Conservation (phyloP, 2,797 vertebrate genomes). For the Nyctalus aviator region DNA sequence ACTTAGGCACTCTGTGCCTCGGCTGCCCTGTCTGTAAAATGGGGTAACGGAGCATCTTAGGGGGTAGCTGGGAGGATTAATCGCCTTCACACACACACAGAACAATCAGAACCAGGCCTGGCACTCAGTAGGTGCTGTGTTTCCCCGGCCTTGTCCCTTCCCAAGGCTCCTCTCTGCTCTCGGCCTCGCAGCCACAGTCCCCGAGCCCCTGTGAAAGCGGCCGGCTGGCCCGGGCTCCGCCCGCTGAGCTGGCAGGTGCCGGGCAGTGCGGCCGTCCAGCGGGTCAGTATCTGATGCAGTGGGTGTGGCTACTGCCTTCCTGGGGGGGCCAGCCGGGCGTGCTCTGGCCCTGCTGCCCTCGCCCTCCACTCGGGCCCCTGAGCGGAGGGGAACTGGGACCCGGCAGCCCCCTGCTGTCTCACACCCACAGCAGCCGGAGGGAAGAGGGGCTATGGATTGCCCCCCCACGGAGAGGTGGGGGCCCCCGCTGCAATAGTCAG, state of each 20-base stretch:
- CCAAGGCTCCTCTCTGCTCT: background rate
- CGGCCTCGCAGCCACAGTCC: rapidly evolving
- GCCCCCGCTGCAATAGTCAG: background rate
- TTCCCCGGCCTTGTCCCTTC: rapidly evolving
- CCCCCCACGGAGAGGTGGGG: background rate
- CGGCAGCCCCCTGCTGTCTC: too few species aligned
- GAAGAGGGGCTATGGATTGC: background rate
- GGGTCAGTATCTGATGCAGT: background rate
- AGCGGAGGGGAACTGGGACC: too few species aligned
- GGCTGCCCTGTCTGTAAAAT: background rate
- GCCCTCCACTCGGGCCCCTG: too few species aligned
- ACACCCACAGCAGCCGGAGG: too few species aligned
- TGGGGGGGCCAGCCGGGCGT: background rate
- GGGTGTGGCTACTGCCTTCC: background rate
- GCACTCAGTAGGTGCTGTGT: background rate
- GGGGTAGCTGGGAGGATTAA: background rate
- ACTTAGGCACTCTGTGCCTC: rapidly evolving
- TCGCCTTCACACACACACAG: rapidly evolving
- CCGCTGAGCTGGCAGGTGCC: background rate
- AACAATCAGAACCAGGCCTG: too few species aligned
- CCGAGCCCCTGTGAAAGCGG: rapidly evolving
- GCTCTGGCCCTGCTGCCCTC: background rate
- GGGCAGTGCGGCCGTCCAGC: background rate
- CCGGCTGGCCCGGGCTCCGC: rapidly evolving
- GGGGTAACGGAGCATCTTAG: background rate